Evolutionary conservation across 2,113 vertebrate species (phyloP), one percentile per base, ranked within the genome.

Genomic region (Oxyura jamaicensis): DNA sequence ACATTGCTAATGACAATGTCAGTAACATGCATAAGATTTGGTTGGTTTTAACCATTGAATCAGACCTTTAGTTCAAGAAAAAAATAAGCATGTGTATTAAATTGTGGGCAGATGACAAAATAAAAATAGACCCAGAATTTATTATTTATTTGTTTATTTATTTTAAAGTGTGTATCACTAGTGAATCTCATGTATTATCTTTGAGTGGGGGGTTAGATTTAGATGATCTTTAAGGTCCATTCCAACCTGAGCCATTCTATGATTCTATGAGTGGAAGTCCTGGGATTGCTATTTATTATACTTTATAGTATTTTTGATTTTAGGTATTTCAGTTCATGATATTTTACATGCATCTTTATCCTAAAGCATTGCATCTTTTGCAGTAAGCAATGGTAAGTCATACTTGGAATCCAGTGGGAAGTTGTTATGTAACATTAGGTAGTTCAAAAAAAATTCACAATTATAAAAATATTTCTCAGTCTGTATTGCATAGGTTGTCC

Each of bases 171-270:
- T 78, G 52, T 94, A 75, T 84, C 85, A 83, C 65, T 90, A 53
- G 33, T 94, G 77, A 93, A 96, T 95, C 87, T 96, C 84, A 96
- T 39, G 62, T 88, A 95, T 83, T 83, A 66, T 86, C 96, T 95
- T 92, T 75, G 46, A 48, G 46, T 48, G 20, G 46, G 46, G 46
- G 46, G 10, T 48, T 48, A 48, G 46, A 21, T 20, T 48, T 48
- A 48, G 46, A 48, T 48, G 46, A 48, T 48, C 46, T 48, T 48
- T 48, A 48, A 48, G 20, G 46, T 48, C 46, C 46, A 48, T 48
- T 48, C 46, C 46, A 21, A 48, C 46, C 20, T 21, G 10, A 48
- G 46, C 46, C 46, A 48, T 48, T 48, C 46, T 48, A 21, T 48
- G 46, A 48, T 48, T 48, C 46, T 21, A 48, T 67, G 41, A 63